Conservation (phyloP, 2,113 vertebrate genomes). For the Xenopus tropicalis region DNA sequence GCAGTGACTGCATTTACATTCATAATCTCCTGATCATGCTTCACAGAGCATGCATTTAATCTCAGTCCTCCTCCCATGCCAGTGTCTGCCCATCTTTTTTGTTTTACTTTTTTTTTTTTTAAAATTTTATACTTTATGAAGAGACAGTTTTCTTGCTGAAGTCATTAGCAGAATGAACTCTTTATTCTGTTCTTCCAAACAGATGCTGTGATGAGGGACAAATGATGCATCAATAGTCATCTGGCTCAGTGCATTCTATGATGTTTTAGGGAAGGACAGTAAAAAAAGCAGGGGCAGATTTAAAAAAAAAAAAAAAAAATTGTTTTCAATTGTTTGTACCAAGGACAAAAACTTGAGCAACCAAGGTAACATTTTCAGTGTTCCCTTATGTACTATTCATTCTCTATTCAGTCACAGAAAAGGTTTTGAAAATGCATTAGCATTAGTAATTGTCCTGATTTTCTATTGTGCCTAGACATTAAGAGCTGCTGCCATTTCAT, state of each 20-base stretch:
- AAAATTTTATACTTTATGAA: not conserved
- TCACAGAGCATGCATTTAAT: not conserved
- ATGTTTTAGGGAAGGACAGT: too few relatives aligned
- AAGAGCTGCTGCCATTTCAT: too few relatives aligned
- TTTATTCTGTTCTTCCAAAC: constrained; percentile 29
- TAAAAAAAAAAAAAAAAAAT: too few relatives aligned
- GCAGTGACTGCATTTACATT: not conserved
- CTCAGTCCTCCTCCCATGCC: not conserved
- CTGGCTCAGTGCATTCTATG: constrained; percentile 17
- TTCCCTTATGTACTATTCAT: too few relatives aligned
- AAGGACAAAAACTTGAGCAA: too few relatives aligned
- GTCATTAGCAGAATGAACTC: constrained; percentile 31
- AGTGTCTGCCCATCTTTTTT: not conserved
- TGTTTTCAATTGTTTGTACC: too few relatives aligned
- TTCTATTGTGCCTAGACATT: too few relatives aligned
- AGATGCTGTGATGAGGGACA: constrained; percentile 32
- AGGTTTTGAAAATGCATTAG: too few relatives aligned
- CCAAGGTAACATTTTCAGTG: too few relatives aligned
- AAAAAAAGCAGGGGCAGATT: too few relatives aligned
- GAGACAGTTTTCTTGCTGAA: not conserved
- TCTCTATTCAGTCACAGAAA: too few relatives aligned
- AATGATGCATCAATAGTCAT: constrained; percentile 18
- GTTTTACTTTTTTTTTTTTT: constrained; percentile 6
- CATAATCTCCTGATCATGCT: constrained; percentile 9
- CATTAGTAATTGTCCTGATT: too few relatives aligned